phyloP scores from a whole-genome alignment of 2,888 invertebrate genomes.

The Diplazon laetatorius region DNA sequence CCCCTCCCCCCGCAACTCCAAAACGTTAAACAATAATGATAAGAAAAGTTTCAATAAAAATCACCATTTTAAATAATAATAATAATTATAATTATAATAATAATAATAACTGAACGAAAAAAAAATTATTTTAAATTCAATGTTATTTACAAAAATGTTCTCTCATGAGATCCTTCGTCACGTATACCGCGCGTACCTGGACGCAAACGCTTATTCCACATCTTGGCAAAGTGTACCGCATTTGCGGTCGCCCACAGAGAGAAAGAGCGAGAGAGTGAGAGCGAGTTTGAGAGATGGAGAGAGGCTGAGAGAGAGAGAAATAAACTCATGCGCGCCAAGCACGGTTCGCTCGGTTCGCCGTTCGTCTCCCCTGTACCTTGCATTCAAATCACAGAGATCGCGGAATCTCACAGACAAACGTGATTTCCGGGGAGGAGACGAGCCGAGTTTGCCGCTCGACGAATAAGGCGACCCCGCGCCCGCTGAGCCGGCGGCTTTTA shows the following conservation, averaged over 20 bases:
- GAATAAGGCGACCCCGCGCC: conserved; percentile 52
- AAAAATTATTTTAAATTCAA: conserved; percentile 34
- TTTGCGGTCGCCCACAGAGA: conserved; percentile 1
- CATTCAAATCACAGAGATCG: conserved; percentile 73
- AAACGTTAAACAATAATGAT: conserved; percentile 72
- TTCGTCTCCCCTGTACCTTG: conserved; percentile 57
- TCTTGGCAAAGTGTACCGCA: conserved; percentile 55
- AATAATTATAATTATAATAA: no score
- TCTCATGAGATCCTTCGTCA: not conserved
- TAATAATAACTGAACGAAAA: conserved; percentile 36
- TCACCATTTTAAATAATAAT: conserved; percentile 74
- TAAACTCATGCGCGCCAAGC: not conserved
- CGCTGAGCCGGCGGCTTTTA: no score
- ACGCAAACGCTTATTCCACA: conserved; percentile 32
- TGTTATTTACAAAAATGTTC: conserved; percentile 36
- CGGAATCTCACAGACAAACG: conserved; percentile 70
- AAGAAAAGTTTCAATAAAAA: conserved; percentile 80
- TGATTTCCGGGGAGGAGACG: conserved; percentile 70
- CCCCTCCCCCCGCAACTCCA: conserved; percentile 45
- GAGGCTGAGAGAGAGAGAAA: conserved; percentile 10
- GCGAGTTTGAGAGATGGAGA: not conserved
- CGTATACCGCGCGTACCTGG: not conserved
- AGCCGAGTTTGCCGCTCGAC: conserved; percentile 30
- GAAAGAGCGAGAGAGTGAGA: not conserved
- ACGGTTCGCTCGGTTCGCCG: conserved; percentile 45